phyloP scores from a whole-genome alignment of 2,888 invertebrate genomes.

The Gibbula magus region DNA sequence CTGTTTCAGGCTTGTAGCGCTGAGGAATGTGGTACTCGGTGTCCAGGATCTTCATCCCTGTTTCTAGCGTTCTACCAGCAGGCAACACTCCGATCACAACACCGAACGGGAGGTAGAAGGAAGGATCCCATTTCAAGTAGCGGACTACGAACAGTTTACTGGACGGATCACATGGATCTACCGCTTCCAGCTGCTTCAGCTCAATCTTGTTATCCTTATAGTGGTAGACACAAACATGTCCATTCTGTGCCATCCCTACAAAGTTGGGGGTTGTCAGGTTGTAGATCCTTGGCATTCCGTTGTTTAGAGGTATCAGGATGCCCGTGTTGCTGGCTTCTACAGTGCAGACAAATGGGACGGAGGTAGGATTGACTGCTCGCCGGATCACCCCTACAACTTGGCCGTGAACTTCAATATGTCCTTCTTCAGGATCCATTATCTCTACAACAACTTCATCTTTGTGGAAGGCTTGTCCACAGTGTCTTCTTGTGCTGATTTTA shows the following conservation, averaged over 20 bases:
- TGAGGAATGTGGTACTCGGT: constrained; percentile 60
- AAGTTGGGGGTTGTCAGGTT: constrained; percentile 51
- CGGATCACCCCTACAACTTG: constrained; percentile 66
- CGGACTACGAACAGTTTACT: constrained; percentile 66
- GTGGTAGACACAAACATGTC: constrained; percentile 58
- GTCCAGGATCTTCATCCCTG: constrained; percentile 59
- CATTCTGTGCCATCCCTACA: constrained; percentile 47
- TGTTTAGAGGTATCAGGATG: constrained; percentile 64
- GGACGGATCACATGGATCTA: constrained; percentile 48
- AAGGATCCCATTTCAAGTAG: constrained; percentile 66
- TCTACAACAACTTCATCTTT: constrained; percentile 69
- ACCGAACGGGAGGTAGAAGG: constrained; percentile 61
- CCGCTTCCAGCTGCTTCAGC: constrained; percentile 61
- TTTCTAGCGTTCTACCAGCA: constrained; percentile 46
- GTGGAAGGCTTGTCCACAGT: constrained; percentile 63
- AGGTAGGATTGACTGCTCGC: constrained; percentile 52
- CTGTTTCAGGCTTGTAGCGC: constrained; percentile 44
- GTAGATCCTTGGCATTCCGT: constrained; percentile 60
- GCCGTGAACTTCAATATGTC: constrained; percentile 40
- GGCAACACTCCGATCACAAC: constrained; percentile 66
- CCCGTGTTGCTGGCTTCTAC: constrained; percentile 61
- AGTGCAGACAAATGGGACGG: constrained; percentile 65
- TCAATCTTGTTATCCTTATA: constrained; percentile 49
- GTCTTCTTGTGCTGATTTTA: constrained; percentile 46
- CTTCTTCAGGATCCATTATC: constrained; percentile 40